phyloP scores from a whole-genome alignment of 2,113 vertebrate species.

The Pardalotus punctatus region DNA sequence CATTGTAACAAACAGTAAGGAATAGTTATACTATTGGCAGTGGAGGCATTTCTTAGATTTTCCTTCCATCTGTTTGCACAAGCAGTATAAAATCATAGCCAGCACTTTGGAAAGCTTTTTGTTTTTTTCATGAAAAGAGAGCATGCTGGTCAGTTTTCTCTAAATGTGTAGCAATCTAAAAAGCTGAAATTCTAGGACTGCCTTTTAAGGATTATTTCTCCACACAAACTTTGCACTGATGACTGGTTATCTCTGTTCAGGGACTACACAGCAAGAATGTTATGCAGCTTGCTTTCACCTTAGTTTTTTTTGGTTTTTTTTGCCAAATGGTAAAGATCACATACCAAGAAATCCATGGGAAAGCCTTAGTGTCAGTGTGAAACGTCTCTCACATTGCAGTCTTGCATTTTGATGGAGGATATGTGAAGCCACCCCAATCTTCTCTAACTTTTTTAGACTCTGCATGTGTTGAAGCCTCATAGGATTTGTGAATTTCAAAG shows the following conservation, averaged over 20 bases:
- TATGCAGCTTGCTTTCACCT: background rate
- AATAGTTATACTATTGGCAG: background rate
- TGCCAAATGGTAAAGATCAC: background rate
- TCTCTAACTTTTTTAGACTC: background rate
- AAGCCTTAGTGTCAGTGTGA: background rate
- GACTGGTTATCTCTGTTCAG: background rate
- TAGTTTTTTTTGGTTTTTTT: background rate
- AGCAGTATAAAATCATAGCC: background rate
- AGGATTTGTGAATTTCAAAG: background rate
- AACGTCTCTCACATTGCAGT: background rate
- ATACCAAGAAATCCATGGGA: background rate
- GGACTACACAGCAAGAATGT: background rate
- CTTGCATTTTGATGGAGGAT: background rate
- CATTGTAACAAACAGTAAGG: background rate
- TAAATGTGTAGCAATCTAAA: background rate
- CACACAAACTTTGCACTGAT: background rate
- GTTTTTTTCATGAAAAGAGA: background rate
- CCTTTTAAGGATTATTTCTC: background rate
- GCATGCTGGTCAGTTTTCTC: background rate
- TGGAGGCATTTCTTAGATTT: background rate
- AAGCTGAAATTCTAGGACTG: background rate
- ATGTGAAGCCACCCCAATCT: background rate
- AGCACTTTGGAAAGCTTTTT: background rate
- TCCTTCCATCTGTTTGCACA: background rate
- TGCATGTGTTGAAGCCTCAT: background rate